These are phyloP conservation scores for Aleiodes testaceus DNA, from an alignment of 2,888 invertebrate species.

Conservation along the genomic window DNA sequence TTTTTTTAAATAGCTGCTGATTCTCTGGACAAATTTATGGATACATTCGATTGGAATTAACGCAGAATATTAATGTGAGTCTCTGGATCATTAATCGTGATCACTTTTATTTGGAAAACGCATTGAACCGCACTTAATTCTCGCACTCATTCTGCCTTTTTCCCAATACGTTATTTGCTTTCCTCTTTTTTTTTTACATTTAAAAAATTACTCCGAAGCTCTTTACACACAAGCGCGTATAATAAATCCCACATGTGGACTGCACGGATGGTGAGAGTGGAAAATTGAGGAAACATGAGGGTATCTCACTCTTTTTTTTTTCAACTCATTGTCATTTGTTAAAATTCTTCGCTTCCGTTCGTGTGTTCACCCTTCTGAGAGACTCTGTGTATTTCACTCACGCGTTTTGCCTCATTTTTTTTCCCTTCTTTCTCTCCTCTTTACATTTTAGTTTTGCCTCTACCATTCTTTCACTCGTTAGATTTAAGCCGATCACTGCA, in stretches of 20 bases:
- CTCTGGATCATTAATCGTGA: slow-evolving; percentile 24
- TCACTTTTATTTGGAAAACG: slow-evolving; percentile 32
- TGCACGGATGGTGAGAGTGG: not conserved
- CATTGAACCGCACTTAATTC: not conserved
- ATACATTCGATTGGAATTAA: slow-evolving; percentile 31
- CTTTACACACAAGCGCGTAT: not conserved
- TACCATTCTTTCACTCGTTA: slow-evolving; percentile 8
- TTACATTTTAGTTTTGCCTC: slow-evolving; percentile 13
- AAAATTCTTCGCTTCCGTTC: slow-evolving; percentile 40
- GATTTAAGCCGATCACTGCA: slow-evolving; percentile 33
- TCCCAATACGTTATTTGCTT: too few species aligned
- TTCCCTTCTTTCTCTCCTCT: not conserved
- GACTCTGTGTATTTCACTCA: not conserved
- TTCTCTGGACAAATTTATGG: too few species aligned
- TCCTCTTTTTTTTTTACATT: too few species aligned
- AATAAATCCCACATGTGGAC: slow-evolving; percentile 7
- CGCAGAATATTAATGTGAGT: slow-evolving; percentile 30
- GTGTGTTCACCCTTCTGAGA: slow-evolving; percentile 27
- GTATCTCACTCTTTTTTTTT: not conserved
- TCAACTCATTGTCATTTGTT: slow-evolving; percentile 33
- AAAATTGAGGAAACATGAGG: slow-evolving; percentile 20
- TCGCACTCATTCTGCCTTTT: not conserved
- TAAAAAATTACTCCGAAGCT: too few species aligned
- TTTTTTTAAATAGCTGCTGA: too few species aligned
- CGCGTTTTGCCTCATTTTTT: slow-evolving; percentile 23